Conservation (phyloP, 2,113 vertebrate genomes). For the Notechis scutatus region DNA sequence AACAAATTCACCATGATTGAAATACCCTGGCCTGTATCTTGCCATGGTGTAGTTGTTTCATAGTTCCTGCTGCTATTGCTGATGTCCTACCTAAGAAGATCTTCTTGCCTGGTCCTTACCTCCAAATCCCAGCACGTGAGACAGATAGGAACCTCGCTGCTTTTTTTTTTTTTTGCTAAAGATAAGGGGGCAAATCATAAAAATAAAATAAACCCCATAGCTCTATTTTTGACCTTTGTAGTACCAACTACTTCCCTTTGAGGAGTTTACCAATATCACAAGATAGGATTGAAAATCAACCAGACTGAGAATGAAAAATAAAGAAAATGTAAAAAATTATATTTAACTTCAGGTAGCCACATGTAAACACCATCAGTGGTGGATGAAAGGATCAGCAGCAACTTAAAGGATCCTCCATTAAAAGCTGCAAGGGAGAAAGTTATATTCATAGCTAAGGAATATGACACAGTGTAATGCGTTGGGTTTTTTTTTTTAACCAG, state of each 20-base stretch:
- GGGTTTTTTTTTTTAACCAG: neutral
- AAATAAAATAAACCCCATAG: neutral
- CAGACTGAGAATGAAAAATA: neutral
- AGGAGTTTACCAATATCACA: neutral
- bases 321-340: neutral
- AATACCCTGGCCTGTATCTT: neutral
- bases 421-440: neutral
- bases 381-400: neutral
- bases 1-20: neutral
- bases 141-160: neutral
- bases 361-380: neutral
- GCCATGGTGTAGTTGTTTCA: neutral
- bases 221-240: neutral
- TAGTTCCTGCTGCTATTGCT: neutral
- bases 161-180: neutral
- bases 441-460: neutral
- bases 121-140: neutral
- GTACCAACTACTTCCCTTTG: neutral
- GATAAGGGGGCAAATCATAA: neutral
- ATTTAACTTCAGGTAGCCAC: neutral
- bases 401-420: neutral
- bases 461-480: neutral
- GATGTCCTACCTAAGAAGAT: neutral
- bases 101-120: neutral
- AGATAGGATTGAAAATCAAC: neutral